Evolutionary conservation across 2,888 invertebrate species (phyloP).

Genomic region (Epinotia ramella): DNA sequence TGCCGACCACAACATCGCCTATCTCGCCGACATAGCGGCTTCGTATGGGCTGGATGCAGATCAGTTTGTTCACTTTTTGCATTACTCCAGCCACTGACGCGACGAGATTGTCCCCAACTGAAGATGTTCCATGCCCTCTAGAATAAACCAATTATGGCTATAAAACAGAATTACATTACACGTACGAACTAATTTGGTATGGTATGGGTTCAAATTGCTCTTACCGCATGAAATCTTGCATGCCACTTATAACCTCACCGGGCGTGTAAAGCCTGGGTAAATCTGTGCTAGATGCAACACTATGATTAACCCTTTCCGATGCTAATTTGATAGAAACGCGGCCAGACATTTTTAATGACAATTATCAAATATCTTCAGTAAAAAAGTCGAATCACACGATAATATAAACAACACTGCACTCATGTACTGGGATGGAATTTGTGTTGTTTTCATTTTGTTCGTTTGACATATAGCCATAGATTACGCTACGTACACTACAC

Average conservation of each 20-base stretch:
- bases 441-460: not conserved
- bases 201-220: conserved; percentile 24
- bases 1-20: conserved; percentile 98
- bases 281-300: conserved; percentile 82
- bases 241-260: conserved; percentile 93
- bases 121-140: conserved; percentile 98
- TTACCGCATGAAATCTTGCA: conserved; percentile 94
- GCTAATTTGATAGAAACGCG: conserved; percentile 87
- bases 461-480: not conserved
- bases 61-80: conserved; percentile 97
- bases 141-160: conserved; percentile 45
- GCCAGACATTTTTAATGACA: conserved; percentile 71
- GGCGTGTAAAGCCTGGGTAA: conserved; percentile 91
- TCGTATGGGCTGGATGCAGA: conserved; percentile 96
- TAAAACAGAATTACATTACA: not conserved
- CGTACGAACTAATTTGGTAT: not conserved
- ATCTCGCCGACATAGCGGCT: conserved; percentile 97
- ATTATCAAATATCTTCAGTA: not conserved
- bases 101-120: conserved; percentile 92
- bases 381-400: not conserved
- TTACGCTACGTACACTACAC: not conserved
- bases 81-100: conserved; percentile 98
- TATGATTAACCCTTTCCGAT: conserved; percentile 87
- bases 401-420: not conserved
- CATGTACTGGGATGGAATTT: not conserved